Evolutionary conservation across 2,888 invertebrate species (phyloP).

Genomic region (Pyrrhosoma nymphula): DNA sequence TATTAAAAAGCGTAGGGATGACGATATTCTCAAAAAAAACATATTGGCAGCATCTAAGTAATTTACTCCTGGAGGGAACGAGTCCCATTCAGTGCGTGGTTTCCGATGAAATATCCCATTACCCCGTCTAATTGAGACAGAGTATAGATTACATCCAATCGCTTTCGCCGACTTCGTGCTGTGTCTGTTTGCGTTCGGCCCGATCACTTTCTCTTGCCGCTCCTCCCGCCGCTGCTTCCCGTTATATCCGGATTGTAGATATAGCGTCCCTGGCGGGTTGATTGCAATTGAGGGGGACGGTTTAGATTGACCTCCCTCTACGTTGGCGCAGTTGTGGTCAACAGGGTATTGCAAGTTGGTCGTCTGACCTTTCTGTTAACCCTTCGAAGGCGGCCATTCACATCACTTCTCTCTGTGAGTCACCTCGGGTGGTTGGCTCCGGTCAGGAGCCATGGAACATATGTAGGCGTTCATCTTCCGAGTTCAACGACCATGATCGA

Average conservation of each 20-base stretch:
- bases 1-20: background rate
- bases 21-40: background rate
- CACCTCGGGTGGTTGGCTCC: background rate
- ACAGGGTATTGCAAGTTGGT: background rate
- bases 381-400: background rate
- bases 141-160: background rate
- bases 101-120: background rate
- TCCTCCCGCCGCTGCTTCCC: background rate
- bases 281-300: background rate
- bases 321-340: background rate
- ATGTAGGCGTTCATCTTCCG: background rate
- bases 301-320: background rate
- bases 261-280: background rate
- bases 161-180: slow-evolving; percentile 16
- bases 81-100: background rate
- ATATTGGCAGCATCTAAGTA: background rate
- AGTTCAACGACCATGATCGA: background rate
- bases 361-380: slow-evolving; percentile 22
- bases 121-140: background rate
- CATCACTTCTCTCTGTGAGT: background rate
- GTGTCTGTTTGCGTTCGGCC: background rate
- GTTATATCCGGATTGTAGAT: background rate
- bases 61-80: background rate
- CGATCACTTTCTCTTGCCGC: background rate
- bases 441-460: background rate